Base-by-base conservation (phyloP, 2,797 vertebrate species). In the Cyclopterus lumpus region DNA sequence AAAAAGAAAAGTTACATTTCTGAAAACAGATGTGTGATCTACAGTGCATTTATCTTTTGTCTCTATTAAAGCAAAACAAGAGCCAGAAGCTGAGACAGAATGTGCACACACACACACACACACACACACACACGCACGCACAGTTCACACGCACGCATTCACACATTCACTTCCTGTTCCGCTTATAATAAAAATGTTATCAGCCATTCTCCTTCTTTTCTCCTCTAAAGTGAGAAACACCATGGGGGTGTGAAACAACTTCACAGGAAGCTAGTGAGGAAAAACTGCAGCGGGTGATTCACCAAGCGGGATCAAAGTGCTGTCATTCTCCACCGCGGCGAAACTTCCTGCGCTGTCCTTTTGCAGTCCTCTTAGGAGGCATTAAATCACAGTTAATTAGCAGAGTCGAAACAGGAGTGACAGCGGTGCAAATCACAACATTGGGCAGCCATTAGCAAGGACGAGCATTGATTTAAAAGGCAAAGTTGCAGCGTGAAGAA, bases 351-450 rank as follows among this genome's bases (percentile, higher is more conserved):
- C 65, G 32, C 42, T 59, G 73, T 86, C 75, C 79, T 93, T 48
- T 87, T 92, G 77, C 91, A 90, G 89, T 82, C 78, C 71, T 83
- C 85, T 87, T 77, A 55, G n/a, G 66, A 88, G 82, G 79, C 79
- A 60, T 83, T 86, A 80, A 88, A 82, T 77, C 73, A 61, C 15
- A 14, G 34, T 60, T 86, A 84, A 92, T 91, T 89, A 90, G 72
- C 84, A 87, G 84, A 86, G 84, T 69, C 85, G 65, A 86, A 88
- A 87, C 32, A 74, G 82, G 86, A 88, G 87, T 77, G 68, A 72
- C 22, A 73, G 76, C 60, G 18, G 67, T 66, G 81, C 77, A 82
- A 86, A 84, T 89, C 74, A 75, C 76, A 79, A 78, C 75, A 65
- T 4, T 36, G 51, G 55, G 62, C 8, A 51, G 9, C 62, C 70